Evolutionary conservation across 2,888 invertebrate genomes (phyloP), one percentile per base, ranked within the genome.

Genomic region (Galerucella calmariensis): DNA sequence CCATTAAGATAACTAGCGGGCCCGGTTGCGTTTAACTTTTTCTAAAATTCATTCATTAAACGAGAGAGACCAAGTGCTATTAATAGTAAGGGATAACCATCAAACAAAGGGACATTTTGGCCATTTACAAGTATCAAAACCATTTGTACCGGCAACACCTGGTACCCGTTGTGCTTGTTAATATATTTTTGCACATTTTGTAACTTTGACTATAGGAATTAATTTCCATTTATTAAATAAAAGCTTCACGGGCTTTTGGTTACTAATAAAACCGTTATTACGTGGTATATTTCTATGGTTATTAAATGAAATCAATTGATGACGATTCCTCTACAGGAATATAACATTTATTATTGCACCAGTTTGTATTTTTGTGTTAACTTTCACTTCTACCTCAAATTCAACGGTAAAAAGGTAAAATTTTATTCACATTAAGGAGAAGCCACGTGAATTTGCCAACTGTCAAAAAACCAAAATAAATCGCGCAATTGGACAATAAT

Each of bases 81-180:
- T 77, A 75, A 73, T 65, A 69, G 69, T 46, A 62, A 44, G 27
- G 67, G 77, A 77, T 77, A 77, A 65, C 48, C 41, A 77, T 77
- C 77, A 51, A 16, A 61, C 53, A 24, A 56, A 65, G 67, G 72
- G 69, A 75, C 62, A 56, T 72, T 74, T 74, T 24, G 68, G 73
- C 70, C 73, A 65, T 73, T 73, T 67, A 73, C 71, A 71, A 75
- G 68, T 69, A 73, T 61, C 71, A 58, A 65, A 71, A 65, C 65
- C 71, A 70, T 70, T 70, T 70, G 63, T 63, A 56, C 53, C 27
- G 46, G 48, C 35, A 27, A 63, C 76, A 76, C 67, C 73, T 76
- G 76, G 67, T 68, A 27, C 48, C 65, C 65, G 66, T 63, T 63
- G 53, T 46, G 9, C 56, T 69, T 65, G 69, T 68, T 56, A 72